Conservation (phyloP, 1,140 invertebrate species). For the Metaphire vulgaris region DNA sequence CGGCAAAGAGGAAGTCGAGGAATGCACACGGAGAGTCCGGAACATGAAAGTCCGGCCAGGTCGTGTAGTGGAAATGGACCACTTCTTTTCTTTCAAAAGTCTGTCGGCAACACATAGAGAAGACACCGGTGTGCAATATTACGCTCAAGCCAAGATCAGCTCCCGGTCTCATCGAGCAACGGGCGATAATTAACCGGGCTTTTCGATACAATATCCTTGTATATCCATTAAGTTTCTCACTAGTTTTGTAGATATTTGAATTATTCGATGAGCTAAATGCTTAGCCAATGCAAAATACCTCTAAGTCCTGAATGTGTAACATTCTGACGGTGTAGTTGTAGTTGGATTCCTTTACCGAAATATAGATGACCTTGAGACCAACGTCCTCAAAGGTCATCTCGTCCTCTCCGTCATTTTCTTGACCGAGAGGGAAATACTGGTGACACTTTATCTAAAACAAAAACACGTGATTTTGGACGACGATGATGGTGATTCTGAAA, state of each 20-base stretch:
- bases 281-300: too few relatives aligned
- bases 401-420: conserved; percentile 56
- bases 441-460: conserved; percentile 72
- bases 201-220: too few relatives aligned
- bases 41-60: conserved; percentile 98
- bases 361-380: conserved; percentile 67
- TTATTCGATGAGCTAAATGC: too few relatives aligned
- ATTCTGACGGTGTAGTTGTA: conserved; percentile 40
- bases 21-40: conserved; percentile 83
- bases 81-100: conserved; percentile 63
- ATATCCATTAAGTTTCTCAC: too few relatives aligned
- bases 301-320: conserved; percentile 44
- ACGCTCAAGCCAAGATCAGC: too few relatives aligned
- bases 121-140: too few relatives aligned
- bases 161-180: too few relatives aligned
- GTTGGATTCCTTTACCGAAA: conserved; percentile 62
- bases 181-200: too few relatives aligned
- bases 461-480: too few relatives aligned
- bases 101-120: conserved; percentile 32
- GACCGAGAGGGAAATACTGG: conserved; percentile 80
- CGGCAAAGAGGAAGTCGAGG: conserved; percentile 70
- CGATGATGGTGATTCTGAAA: too few relatives aligned
- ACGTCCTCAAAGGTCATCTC: conserved; percentile 71
- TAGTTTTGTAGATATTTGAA: too few relatives aligned
- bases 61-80: conserved; percentile 89